Evolutionary conservation across 2,888 invertebrate species (phyloP), one percentile per base, ranked within the genome.

Genomic region (Dermolepida albohirtum): DNA sequence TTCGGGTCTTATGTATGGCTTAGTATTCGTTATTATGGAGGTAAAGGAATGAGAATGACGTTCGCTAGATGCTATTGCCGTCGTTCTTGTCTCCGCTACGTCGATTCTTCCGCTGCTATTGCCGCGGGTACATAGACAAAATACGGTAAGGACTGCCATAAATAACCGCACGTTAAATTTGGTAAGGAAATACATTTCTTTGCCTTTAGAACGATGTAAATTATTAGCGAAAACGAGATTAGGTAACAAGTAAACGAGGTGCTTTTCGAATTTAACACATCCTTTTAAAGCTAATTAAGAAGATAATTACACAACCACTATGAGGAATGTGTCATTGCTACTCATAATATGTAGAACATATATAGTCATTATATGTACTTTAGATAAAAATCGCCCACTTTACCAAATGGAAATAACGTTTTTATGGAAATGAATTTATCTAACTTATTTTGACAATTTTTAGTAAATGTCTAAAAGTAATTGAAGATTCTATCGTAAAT

Each of bases 141-240:
- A 29, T 16, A 11, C n/a, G 29, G 44, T 62, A 34, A 47, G 59
- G 62, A 65, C 68, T 55, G 71, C 71, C 70, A 74, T 75, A 75
- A 75, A 75, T 75, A 75, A 75, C 73, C 68, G 55, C 65, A 64
- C 52, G 67, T 71, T 69, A 72, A 68, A 74, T 72, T 68, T 72
- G 70, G 72, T 62, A 68, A 65, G 67, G 66, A 74, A 72, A 71
- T 70, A 71, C 71, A 68, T 71, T 71, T 70, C 67, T 68, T 73
- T 73, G 73, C 72, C 72, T 73, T 72, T 59, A 47, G 47, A 11
- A 12, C 59, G 47, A 16, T 29, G 34, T 62, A 47, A 62, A 62
- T 47, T 62, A 62, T 47, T 16, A 34, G 16, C 14, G 47, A 11
- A 49, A 44, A 62, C 39, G 59, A 47, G 59, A 47, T 47, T 47